Evolutionary conservation across 2,888 invertebrate species (phyloP), one percentile per base, ranked within the genome.

Genomic region (Drosophila ezoana): DNA sequence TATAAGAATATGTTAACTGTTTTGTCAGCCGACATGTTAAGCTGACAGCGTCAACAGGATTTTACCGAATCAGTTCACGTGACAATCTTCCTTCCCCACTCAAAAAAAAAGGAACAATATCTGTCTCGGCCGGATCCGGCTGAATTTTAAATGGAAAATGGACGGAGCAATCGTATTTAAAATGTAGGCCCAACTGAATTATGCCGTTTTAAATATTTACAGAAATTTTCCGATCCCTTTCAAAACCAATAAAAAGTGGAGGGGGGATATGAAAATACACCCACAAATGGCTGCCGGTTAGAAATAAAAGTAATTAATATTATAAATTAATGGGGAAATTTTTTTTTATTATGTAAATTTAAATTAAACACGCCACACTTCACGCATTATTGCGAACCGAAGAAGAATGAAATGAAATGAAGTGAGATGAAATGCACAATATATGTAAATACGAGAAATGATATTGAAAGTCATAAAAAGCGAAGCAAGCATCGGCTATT

Each of bases 341-440:
- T 77, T 68, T 35, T 62, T 82, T 82, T 77, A 66, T 32, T 60
- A 85, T 82, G 86, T 72, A 80, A 85, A 82, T 82, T 80, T 48
- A 63, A 82, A 82, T 74, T 53, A 74, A 64, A 69, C 14, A 57
- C 59, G 74, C 70, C 47, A 58, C 65, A 66, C 59, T 70, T 84
- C 70, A 72, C 65, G 57, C 78, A 64, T 74, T 72, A 63, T 48
- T 49, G 40, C 65, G 43, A 68, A 35, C 41, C 51, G 33, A 58
- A 62, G 44, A 60, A 37, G 53, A 51, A 53, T 48, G 56, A 58
- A 37, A 53, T 10, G 10, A 35, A 56, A 10, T 5, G n/a, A 53
- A 35, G 38, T 44, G n/a, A 53, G 32, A 41, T 44, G 32, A 52
- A 47, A 32, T 71, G 47, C 32, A 28, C 51, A 51, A 52, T 54